Base-by-base conservation (phyloP, 2,113 vertebrate species). In the Ptilorrhoa leucosticta region DNA sequence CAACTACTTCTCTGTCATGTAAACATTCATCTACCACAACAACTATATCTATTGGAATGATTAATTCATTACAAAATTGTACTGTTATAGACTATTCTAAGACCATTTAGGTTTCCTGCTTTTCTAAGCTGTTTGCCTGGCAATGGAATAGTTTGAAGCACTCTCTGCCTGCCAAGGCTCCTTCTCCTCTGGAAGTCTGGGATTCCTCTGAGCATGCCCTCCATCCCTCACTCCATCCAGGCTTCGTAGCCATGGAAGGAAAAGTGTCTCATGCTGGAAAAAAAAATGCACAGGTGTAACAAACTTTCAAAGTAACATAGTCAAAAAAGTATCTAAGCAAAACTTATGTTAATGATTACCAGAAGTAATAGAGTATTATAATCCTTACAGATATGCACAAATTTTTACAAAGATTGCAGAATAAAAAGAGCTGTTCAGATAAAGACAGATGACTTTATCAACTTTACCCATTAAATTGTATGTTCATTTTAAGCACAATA, bases 161-260 rank as follows among this genome's bases (percentile, higher is more conserved):
- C 9, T 24, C 28, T 60, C 53, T 77, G 35, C 7, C 11, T 33
- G 26, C 21, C 3, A 5, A 86, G 11, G 9, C 16, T 71, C 7
- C 21, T 57, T 63, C 20, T 63, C 18, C 39, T 13, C 24, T 63
- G 28, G 11, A 68, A 30, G 9, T 56, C 1, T 33, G 28, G 9
- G 11, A 16, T 44, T 83, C 0, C 0, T 63, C 47, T 50, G 35
- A 58, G 23, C 5, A 13, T 26, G 10, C 5, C 15, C 17, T 66
- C 22, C 13, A 40, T 8, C 4, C 20, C 11, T 31, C 4, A 0
- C n/a, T n/a, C 28, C 35, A 8, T 13, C 39, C 28, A 48, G 37
- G 15, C 8, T 79, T 71, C 0, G 0, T 10, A 33, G 5, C 3
- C 6, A 5, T 11, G 11, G 10, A 63, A 66, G 20, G 7, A 54